Base-by-base conservation (phyloP, 2,797 vertebrate genomes). In the Sebastes paucispinis region DNA sequence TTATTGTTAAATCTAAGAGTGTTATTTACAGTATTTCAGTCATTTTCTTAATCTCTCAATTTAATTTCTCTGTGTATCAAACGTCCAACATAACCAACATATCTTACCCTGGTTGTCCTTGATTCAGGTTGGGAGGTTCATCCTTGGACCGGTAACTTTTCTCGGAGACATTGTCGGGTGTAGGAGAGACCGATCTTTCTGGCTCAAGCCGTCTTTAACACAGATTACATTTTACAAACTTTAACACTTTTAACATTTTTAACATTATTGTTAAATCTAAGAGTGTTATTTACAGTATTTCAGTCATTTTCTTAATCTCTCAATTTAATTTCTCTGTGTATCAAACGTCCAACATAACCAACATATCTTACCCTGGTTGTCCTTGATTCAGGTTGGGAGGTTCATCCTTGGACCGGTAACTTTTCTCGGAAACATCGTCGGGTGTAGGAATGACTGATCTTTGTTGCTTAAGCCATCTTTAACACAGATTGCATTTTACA, bases 361-460 rank as follows among this genome's bases (percentile, higher is more conserved):
- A 34, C 32, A 11, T 34, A 0, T 34, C 32, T 57, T 11, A 74
- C 62, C 24, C 24, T 8, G 1, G 6, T 13, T 34, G 1, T 25
- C 4, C 6, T 6, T 29, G 0, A 9, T 2, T 14, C 0, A 75
- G 43, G 72, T 2, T 11, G 3, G 0, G 12, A 36, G 8, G 14
- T 1, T 57, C 5, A 16, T 0, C 24, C 10, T n/a, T 65, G 11
- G 73, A 75, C 22, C 12, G 0, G 47, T 68, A 4, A 69, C 66
- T 69, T 22, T 24, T 24, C 4, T 6, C 1, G 1, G 66, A 69
- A 6, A 8, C 1, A 34, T 55, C 1, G 4, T 3, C 10, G 29
- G 13, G 29, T 32, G 67, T 3, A 22, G 67, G 50, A 34, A 13
- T 55, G 1, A 10, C 13, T 16, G 67, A 4, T 32, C 47, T 68